Evolutionary conservation across 1,140 invertebrate species (phyloP).

Genomic region (Amyelois transitella): DNA sequence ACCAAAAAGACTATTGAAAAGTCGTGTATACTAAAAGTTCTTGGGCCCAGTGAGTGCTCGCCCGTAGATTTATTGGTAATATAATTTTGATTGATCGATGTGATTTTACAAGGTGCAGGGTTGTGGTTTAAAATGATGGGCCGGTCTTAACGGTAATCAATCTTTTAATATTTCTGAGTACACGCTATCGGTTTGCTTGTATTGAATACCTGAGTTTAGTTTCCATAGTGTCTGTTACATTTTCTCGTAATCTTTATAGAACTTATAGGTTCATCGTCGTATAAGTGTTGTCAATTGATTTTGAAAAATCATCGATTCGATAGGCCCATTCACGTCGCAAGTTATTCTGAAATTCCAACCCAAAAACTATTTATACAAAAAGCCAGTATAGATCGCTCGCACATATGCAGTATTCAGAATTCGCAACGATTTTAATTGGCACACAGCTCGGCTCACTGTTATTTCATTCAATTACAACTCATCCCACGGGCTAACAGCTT

Average conservation of each 20-base stretch:
- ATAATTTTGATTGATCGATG: constrained; percentile 70
- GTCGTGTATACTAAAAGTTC: constrained; percentile 31
- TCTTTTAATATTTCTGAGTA: constrained; percentile 16
- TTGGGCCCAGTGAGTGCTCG: constrained; percentile 31
- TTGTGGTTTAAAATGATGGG: constrained; percentile 19
- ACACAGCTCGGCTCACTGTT: constrained; percentile 3
- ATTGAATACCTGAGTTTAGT: background rate
- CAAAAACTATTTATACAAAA: background rate
- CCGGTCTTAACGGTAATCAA: constrained; percentile 22
- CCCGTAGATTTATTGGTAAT: constrained; percentile 67
- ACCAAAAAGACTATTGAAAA: background rate
- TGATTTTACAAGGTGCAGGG: constrained; percentile 21
- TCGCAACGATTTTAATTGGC: constrained; percentile 7
- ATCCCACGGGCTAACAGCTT: background rate
- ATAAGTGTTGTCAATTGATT: too few relatives aligned
- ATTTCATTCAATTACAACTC: constrained; percentile 11
- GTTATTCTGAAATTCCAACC: too few relatives aligned
- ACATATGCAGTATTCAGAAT: background rate
- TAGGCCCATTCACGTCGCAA: too few relatives aligned
- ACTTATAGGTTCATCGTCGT: too few relatives aligned
- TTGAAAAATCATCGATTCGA: too few relatives aligned
- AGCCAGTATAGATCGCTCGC: background rate
- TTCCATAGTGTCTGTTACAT: background rate
- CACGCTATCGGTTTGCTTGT: background rate
- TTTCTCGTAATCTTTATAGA: too few relatives aligned